Percentiles rank a stretch among this genome's conserved stretches.
Conservation (phyloP, 23 tunicate species). For the Trididemnum miniatum region DNA sequence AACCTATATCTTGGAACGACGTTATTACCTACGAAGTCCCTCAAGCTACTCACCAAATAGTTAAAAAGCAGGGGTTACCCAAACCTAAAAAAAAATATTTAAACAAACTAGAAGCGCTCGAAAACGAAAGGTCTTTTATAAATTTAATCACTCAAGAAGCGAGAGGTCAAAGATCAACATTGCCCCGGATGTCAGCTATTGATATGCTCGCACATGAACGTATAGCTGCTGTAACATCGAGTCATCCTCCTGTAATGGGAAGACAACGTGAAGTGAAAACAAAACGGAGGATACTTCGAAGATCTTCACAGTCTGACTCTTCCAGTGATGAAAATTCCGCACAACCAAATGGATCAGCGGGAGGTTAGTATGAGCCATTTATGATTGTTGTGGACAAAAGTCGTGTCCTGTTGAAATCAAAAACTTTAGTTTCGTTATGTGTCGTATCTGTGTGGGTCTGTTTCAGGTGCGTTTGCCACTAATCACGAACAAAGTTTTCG, state of each 20-base stretch:
- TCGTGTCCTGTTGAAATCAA: neutral
- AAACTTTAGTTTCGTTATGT: neutral
- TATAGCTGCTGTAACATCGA: neutral
- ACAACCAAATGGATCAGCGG: neutral
- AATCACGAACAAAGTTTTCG: too few relatives aligned
- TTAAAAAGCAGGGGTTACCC: conserved; percentile 13
- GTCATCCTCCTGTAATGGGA: neutral
- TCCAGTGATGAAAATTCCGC: conserved; percentile 14
- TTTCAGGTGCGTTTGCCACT: too few relatives aligned
- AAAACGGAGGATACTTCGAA: neutral
- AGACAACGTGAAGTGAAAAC: neutral
- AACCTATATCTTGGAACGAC: conserved; percentile 59
- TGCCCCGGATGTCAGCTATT: conserved; percentile 1
- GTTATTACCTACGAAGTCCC: neutral
- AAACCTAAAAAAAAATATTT: conserved; percentile 23
- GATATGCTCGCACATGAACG: neutral
- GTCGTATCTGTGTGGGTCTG: too few relatives aligned
- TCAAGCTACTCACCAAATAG: neutral
- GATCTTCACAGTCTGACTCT: conserved; percentile 2
- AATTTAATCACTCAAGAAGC: conserved; percentile 21
- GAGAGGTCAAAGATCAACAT: neutral
- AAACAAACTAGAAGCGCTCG: conserved; percentile 20
- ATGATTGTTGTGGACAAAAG: too few relatives aligned
- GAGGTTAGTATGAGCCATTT: neutral
- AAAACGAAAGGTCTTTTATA: conserved; percentile 37